phyloP scores from a whole-genome alignment of 2,113 vertebrate genomes.

The Mesitornis unicolor region DNA sequence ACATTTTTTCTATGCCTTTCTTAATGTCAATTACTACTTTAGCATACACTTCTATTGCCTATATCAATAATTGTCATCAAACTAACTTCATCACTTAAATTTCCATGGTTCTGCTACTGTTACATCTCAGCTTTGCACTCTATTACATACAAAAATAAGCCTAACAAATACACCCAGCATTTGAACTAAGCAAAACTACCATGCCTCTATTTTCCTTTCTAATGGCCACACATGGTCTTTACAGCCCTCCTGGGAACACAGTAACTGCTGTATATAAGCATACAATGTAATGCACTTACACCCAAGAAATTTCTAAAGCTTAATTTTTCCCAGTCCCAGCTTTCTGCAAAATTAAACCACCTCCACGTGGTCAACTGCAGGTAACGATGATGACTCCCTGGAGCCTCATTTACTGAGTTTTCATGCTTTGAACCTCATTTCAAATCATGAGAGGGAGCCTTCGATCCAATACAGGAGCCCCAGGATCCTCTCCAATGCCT shows the following conservation, averaged over 20 bases:
- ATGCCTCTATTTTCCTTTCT: not conserved
- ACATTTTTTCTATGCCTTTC: not conserved
- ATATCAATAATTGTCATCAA: not conserved
- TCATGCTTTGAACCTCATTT: not conserved
- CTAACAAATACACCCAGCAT: not conserved
- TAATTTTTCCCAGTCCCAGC: slow-evolving; percentile 7
- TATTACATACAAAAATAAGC: not conserved
- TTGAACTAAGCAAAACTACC: not conserved
- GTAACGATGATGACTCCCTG: not conserved
- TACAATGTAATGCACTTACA: not conserved
- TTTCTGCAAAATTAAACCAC: not conserved
- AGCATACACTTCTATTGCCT: not conserved
- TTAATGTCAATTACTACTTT: not conserved
- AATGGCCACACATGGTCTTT: not conserved
- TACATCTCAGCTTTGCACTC: not conserved
- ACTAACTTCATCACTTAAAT: not conserved
- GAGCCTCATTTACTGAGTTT: not conserved
- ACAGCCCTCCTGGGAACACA: not conserved
- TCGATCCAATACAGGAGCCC: not conserved
- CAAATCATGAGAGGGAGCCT: not conserved
- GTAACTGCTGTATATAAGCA: not conserved
- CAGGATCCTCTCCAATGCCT: not conserved
- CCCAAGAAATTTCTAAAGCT: not conserved
- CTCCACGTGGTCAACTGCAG: not conserved
- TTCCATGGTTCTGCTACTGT: not conserved